Evolutionary conservation across 2,113 vertebrate genomes (phyloP), one percentile per base, ranked within the genome.

Genomic region (Daphoenositta chrysoptera): DNA sequence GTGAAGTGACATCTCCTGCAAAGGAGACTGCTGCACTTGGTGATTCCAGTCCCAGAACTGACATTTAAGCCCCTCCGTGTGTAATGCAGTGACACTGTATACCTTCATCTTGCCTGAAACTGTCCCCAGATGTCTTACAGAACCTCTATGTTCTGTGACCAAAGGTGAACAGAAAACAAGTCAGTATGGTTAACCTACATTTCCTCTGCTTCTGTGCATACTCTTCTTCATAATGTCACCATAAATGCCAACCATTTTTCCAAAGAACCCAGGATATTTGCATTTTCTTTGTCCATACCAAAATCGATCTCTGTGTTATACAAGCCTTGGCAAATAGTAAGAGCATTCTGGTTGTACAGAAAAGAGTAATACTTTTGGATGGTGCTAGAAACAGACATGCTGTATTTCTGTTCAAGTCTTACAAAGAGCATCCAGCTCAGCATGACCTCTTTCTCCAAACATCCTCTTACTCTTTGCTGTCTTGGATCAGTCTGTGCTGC

Each of bases 41-140:
- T 9, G 7, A 54, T 68, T 78, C 21, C 51, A 78, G 48, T 56
- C 10, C 9, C 35, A 40, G 35, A 31, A 40, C 42, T 82, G 69
- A 26, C 33, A 26, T 58, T 81, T 57, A 70, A 54, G 21, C 7
- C 0, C 1, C 15, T 2, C 6, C 0, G 3, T 68, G 24, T 18
- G 5, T 83, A 61, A 27, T 50, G 23, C 30, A 50, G 50, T 57
- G 44, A 39, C 11, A 19, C 16, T 70, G 35, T 56, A 24, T 77
- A 3, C 10, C 23, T 53, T 48, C 47, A 23, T 87, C 63, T 60
- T 81, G 56, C 30, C 24, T 69, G 40, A 31, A 58, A 8, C 1
- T 69, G 18, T 68, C 78, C 9, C 19, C 50, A 53, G 53, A 33
- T 68, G 19, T 47, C 47, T 39, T 78, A 9, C 9, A 84, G 68